Evolutionary conservation across 2,113 vertebrate species (phyloP).

Genomic region (Melanerpes aurifrons): DNA sequence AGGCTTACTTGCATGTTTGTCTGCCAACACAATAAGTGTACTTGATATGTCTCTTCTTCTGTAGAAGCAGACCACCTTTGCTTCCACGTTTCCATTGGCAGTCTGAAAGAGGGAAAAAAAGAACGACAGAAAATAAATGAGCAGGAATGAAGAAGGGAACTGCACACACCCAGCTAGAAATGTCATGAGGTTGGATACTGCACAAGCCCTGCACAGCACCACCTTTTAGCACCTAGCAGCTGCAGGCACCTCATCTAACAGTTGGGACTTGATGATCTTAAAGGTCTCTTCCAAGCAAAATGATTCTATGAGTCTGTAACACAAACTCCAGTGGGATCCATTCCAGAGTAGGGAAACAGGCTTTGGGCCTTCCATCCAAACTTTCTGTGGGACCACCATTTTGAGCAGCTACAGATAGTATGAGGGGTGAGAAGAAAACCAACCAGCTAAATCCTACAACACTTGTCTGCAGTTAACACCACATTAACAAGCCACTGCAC

Average conservation of each 20-base stretch:
- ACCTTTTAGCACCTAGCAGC: neutral
- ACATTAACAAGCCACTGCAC: neutral
- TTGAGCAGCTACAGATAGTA: neutral
- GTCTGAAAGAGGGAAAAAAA: constrained; percentile 84
- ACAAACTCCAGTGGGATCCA: neutral
- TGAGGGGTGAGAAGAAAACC: neutral
- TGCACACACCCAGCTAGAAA: accelerated
- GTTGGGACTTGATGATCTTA: too few species aligned
- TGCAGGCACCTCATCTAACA: accelerated
- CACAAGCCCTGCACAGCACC: neutral
- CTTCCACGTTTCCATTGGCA: constrained; percentile 97
- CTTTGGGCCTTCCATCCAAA: neutral
- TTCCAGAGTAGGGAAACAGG: neutral
- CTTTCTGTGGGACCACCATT: neutral
- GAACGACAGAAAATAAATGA: neutral
- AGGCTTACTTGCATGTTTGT: constrained; percentile 97
- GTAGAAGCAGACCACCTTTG: constrained; percentile 99
- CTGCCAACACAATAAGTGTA: constrained; percentile 93
- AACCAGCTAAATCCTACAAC: too few species aligned
- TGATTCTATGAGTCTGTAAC: neutral
- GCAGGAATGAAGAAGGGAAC: neutral
- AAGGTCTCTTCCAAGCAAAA: too few species aligned
- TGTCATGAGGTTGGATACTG: neutral
- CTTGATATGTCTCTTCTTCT: constrained; percentile 94
- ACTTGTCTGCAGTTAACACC: neutral